Conservation (phyloP, 2,797 vertebrate species). For the Pangasius krempfi region DNA sequence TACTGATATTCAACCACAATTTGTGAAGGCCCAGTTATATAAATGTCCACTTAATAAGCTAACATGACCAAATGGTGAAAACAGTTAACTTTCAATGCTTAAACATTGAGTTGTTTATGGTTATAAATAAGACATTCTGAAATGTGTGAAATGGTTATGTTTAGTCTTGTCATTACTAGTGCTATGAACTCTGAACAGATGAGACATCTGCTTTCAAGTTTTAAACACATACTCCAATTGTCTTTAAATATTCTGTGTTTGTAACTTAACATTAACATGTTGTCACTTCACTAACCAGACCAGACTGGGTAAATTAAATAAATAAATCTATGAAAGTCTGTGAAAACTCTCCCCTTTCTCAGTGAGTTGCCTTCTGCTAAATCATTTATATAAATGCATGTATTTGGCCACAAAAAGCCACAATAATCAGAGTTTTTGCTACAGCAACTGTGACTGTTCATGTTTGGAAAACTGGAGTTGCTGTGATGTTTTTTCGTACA, state of each 20-base stretch:
- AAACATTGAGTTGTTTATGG: too few species aligned
- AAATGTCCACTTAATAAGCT: too few species aligned
- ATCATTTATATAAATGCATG: too few species aligned
- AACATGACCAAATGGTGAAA: too few species aligned
- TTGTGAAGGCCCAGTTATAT: neutral
- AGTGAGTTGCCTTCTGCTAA: neutral
- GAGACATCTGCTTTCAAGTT: neutral
- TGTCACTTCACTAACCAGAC: neutral
- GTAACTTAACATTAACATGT: neutral
- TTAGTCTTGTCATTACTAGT: too few species aligned
- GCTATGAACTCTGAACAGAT: too few species aligned
- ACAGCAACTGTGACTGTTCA: neutral
- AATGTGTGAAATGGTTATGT: too few species aligned
- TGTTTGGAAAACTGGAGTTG: neutral
- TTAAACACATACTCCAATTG: neutral
- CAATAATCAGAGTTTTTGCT: neutral
- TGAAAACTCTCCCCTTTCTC: neutral
- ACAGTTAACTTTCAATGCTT: too few species aligned
- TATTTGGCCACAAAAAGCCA: neutral
- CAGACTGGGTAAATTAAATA: neutral
- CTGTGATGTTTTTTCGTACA: neutral
- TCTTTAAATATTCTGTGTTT: neutral
- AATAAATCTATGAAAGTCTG: neutral
- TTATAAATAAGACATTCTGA: too few species aligned
- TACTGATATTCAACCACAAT: neutral